Base-by-base conservation (phyloP, 2,888 invertebrate species). In the Hydrotaea cyrtoneurina region DNA sequence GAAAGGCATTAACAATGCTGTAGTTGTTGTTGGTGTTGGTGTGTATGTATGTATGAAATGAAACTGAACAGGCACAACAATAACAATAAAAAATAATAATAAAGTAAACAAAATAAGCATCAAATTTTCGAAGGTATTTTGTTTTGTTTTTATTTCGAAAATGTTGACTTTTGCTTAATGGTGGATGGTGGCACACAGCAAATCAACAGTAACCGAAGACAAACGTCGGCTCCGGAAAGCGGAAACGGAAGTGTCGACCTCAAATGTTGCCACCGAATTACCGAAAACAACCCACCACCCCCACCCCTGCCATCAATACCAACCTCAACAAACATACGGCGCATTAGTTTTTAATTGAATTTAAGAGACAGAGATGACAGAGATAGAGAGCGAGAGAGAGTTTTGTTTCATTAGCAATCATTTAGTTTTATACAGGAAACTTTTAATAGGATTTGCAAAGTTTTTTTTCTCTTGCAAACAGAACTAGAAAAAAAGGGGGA, bases 61-160 rank as follows among this genome's bases (percentile, higher is more conserved):
- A 39, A 53, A 55, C 15, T 59, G 59, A 59, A 59, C 59, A 23
- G 10, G 23, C 15, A 13, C 5, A 59, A 59, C 23, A 21, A 59
- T 23, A 59, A 59, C 26, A 59, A 26, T 26, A 59, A 31, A 77
- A 69, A 77, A 77, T 69, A 69, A 74, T 21, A 59, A 62, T 31
- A 73, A 59, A 62, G 64, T 69, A 69, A 78, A 75, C 43, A 74
- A 72, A 72, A 64, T 76, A 75, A 75, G 53, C 73, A 73, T 72
- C 75, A 46, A 15, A 75, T 13, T 64, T 82, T 71, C n/a, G 13
- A 55, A 79, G 71, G 69, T 74, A 23, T 78, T 78, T 39, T 50
- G n/a, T 43, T 43, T 4, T 50, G 4, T 73, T 46, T 75, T 15
- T 66, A 21, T n/a, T 10, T 69, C 36, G 36, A 36, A 36, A 36